These are phyloP conservation scores for Zonotrichia albicollis DNA, from an alignment of 2,797 vertebrate species.

Conservation along the genomic window DNA sequence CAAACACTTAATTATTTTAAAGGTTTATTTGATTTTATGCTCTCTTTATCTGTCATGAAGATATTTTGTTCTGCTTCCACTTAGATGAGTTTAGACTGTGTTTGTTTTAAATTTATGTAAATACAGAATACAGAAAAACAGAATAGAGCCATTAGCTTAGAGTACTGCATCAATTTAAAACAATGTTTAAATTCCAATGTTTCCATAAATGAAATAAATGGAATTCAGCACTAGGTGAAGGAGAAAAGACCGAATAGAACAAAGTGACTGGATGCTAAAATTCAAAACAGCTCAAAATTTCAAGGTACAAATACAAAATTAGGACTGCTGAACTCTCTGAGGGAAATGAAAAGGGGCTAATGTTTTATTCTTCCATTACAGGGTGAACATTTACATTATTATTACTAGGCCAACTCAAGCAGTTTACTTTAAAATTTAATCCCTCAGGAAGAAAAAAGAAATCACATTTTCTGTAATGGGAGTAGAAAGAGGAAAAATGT, in stretches of 20 bases:
- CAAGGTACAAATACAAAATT: neutral
- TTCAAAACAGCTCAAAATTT: neutral
- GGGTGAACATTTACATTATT: neutral
- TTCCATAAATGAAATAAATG: neutral
- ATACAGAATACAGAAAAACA: neutral
- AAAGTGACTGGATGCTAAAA: neutral
- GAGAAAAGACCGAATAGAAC: neutral
- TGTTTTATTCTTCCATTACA: constrained; percentile 8
- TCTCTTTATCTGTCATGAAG: constrained; percentile 5
- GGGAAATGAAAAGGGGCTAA: neutral
- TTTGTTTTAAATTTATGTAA: constrained; percentile 16
- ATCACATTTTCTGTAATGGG: neutral
- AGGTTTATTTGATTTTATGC: constrained; percentile 14
- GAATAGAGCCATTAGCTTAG: neutral
- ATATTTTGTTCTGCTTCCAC: neutral
- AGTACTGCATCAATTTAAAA: constrained; percentile 1
- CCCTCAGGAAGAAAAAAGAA: neutral
- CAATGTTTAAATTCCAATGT: neutral
- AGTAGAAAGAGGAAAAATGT: neutral
- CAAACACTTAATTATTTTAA: constrained; percentile 28
- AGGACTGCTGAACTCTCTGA: neutral
- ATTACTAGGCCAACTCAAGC: neutral
- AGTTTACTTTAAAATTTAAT: constrained; percentile 5
- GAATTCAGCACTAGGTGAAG: neutral
- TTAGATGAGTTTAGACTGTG: neutral